Base-by-base conservation (phyloP, 2,888 invertebrate species). In the Druceiella hillmani region DNA sequence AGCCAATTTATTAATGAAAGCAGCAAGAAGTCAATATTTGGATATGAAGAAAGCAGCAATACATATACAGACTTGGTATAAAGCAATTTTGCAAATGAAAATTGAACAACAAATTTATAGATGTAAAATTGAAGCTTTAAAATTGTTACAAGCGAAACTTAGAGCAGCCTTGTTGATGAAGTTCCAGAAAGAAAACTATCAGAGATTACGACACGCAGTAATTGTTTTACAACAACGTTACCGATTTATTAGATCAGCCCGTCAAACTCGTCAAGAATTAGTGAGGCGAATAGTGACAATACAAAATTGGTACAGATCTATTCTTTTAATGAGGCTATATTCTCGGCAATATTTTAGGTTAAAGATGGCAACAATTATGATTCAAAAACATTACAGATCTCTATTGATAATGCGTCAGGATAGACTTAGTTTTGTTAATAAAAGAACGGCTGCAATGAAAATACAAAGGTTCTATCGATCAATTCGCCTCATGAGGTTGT, bases 361-460 rank as follows among this genome's bases (percentile, higher is more conserved):
- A 2, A 63, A 52, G 46, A 52, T 50, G 22, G 59, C 57, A 16
- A 49, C 54, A 5, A 51, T 64, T 10, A 47, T 46, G 2, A 49
- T 75, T 42, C 76, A 78, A 49, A 54, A 53, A 13, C 52, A 52
- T 17, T 66, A 64, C 47, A 64, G 71, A 9, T 62, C 58, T 11
- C 58, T 58, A 33, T 58, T 50, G 48, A 41, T 58, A 30, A 51
- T 53, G 3, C 50, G 25, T 36, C 13, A 15, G 14, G 20, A 28
- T 4, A 35, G 43, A 4, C 17, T 15, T 11, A 34, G 17, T 17
- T 66, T 57, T 41, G 3, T 52, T 11, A 30, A 38, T 17, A 29
- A 48, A 2, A 54, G 48, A 47, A 38, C 26, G 11, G 46, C 43
- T 58, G 38, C 50, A 17, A 50, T 55, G 17, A 56, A 40, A 33